A percentile compares a stretch with the other conserved stretches of the same genome.
These are phyloP conservation scores for Gopherus flavomarginatus DNA, from an alignment of 2,113 vertebrate genomes.

Conservation along the genomic window DNA sequence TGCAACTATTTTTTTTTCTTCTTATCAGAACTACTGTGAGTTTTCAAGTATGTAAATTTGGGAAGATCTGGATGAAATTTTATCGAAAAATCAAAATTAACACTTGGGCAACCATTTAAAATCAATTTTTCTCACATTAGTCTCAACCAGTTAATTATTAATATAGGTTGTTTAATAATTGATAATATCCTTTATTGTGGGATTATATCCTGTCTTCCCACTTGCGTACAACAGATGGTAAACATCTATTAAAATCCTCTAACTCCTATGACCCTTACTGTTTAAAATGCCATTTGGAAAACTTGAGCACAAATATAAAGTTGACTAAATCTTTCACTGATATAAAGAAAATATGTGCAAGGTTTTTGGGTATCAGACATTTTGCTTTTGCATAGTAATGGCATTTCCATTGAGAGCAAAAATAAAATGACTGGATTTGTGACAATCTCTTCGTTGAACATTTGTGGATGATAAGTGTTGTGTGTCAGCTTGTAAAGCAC, in stretches of 20 bases:
- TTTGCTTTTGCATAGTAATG: conserved; percentile 26
- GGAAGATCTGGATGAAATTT: neutral
- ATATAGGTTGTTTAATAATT: neutral
- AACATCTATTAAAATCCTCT: neutral
- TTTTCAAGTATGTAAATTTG: neutral
- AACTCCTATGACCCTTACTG: neutral
- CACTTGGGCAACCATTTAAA: neutral
- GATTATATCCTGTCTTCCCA: neutral
- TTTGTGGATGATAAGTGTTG: neutral
- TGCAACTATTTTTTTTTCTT: neutral
- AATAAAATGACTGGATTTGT: neutral
- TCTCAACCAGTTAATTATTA: neutral
- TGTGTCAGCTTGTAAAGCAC: neutral
- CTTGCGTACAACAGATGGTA: neutral
- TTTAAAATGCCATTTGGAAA: conserved; percentile 25
- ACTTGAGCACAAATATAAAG: neutral
- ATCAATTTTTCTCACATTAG: neutral
- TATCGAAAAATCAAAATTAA: neutral
- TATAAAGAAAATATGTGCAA: neutral
- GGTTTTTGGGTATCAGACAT: neutral
- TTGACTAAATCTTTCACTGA: neutral
- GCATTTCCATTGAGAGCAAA: conserved; percentile 8
- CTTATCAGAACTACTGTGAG: neutral
- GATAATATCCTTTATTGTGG: neutral
- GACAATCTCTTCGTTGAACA: neutral